Evolutionary conservation across 2,113 vertebrate species (phyloP), one percentile per base, ranked within the genome.

Genomic region (Trematocara marginatum): DNA sequence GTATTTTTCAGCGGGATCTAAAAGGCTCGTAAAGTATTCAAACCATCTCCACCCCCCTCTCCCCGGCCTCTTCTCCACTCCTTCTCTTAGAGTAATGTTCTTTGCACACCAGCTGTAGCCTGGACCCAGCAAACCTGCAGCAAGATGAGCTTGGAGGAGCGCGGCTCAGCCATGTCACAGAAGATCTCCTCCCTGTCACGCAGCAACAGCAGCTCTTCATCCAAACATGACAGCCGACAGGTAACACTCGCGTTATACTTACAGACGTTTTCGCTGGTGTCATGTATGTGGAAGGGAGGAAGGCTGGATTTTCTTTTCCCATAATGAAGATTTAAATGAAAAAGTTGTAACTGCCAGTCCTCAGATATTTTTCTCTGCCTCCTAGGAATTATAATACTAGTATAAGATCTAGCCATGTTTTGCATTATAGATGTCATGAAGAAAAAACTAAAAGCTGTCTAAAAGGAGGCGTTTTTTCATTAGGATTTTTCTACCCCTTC

Each of bases 131-230:
- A 81, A 45, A 88, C 69, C 71, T 80, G 64, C 81, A 87, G 88
- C 38, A 64, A 84, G 88, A 97, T 94, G 94, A 98, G 97, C 96
- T 97, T 93, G 78, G 98, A 99, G 90, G 98, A 98, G 89, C 97
- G 96, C 89, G 95, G 88, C 92, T 95, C 97, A 2, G 92, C 92
- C 49, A 97, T 97, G 93, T 97, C 98, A 74, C 98, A 98, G 92
- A 99, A 97, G 93, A 95, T 98, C 94, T 95, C 97, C 29, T 98
- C 98, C 57, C 96, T 97, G 90, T 99, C 98, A 34, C 97, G 97
- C 93, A 99, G 98, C 95, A 98, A 97, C 66, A 99, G 98, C 94
- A 99, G 97, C 96, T 97, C 97, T 88, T 99, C 98, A 10, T 99
- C 98, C 80, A 99, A 98, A 95, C 97, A 97, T 38, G 98, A 97